Percentiles rank a stretch among this genome's conserved stretches.
phyloP scores from a whole-genome alignment of 2,888 invertebrate species.

The Diaprepes abbreviatus region DNA sequence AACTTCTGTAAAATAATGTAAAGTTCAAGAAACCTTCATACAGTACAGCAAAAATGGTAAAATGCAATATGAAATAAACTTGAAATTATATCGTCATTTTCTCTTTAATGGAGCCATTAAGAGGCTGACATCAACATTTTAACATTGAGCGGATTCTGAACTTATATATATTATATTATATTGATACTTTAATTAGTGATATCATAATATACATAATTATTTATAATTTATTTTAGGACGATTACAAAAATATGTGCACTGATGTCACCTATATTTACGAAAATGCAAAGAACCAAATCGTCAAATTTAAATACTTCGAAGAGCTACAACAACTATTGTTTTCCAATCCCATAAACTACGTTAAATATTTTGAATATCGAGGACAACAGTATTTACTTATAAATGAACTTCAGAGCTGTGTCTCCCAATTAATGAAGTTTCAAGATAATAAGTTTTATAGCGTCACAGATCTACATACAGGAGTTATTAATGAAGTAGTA shows the following conservation, averaged over 20 bases:
- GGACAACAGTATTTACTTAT: conserved; percentile 64
- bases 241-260: conserved; percentile 62
- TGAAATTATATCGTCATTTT: too few species aligned
- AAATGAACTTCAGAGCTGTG: conserved; percentile 65
- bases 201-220: too few species aligned
- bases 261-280: conserved; percentile 59
- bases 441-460: conserved; percentile 58
- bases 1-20: too few species aligned
- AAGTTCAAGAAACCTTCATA: too few species aligned
- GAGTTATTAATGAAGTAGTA: conserved; percentile 67
- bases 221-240: conserved; percentile 56
- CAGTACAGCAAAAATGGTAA: too few species aligned
- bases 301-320: conserved; percentile 70
- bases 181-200: too few species aligned
- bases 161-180: too few species aligned
- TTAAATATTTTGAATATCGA: conserved; percentile 54
- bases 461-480: conserved; percentile 65
- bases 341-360: conserved; percentile 37
- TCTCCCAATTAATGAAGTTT: conserved; percentile 67
- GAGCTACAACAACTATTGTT: conserved; percentile 60
- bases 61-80: too few species aligned
- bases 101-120: too few species aligned
- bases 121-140: too few species aligned
- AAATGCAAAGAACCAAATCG: conserved; percentile 64
- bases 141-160: too few species aligned